Evolutionary conservation across 1,140 invertebrate genomes (phyloP).

Genomic region (Asbolus verrucosus): DNA sequence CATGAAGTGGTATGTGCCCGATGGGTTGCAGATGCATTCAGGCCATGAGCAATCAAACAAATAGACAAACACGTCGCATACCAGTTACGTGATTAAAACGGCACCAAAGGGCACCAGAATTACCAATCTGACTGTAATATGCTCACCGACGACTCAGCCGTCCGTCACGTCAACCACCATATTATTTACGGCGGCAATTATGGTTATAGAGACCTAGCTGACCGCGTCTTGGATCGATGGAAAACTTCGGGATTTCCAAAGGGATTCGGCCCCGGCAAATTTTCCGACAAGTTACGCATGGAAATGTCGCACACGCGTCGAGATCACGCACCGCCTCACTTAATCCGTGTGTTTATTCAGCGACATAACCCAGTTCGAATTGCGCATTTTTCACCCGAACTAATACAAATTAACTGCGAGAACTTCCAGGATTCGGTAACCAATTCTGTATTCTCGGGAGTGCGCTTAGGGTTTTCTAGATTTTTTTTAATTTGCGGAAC

Average conservation of each 20-base stretch:
- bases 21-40: constrained; percentile 1
- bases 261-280: neutral
- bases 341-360: neutral
- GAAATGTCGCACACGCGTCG: constrained; percentile 15
- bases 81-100: constrained; percentile 33
- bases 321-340: constrained; percentile 8
- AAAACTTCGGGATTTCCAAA: constrained; percentile 13
- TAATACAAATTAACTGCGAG: constrained; percentile 26
- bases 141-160: neutral
- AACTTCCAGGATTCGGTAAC: constrained; percentile 11
- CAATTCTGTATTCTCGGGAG: constrained; percentile 24
- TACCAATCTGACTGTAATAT: constrained; percentile 17
- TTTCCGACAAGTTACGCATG: constrained; percentile 16
- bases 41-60: constrained; percentile 32
- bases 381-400: constrained; percentile 23
- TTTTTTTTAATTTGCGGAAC: constrained; percentile 28
- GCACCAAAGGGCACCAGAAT: constrained; percentile 2
- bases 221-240: neutral
- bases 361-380: constrained; percentile 4
- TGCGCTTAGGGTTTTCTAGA: constrained; percentile 8
- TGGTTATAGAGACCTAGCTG: constrained; percentile 18
- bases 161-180: neutral
- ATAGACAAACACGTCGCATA: constrained; percentile 25
- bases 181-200: constrained; percentile 20
- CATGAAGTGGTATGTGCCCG: neutral